Percentiles rank a stretch among this genome's conserved stretches.
Conservation (phyloP, 1,140 invertebrate species). For the Xylocopa sonorina region DNA sequence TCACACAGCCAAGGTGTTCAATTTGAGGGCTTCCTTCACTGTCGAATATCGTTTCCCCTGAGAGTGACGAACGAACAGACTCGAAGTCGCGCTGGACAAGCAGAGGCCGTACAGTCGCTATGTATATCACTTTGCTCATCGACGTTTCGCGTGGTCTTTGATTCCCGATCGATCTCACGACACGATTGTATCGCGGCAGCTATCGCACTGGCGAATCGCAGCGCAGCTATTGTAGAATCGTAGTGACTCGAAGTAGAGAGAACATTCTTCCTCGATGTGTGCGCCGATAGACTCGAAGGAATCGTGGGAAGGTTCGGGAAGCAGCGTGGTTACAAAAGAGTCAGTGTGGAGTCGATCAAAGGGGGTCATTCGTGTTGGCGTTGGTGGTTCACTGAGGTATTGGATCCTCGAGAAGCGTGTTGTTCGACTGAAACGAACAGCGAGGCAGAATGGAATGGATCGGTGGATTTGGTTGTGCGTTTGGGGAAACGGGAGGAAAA, state of each 20-base stretch:
- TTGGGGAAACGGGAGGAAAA: background rate
- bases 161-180: background rate
- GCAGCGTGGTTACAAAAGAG: background rate
- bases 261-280: conserved; percentile 3
- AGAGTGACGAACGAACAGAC: too few species aligned
- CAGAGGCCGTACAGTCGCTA: too few species aligned
- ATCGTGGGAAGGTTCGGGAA: background rate
- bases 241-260: conserved; percentile 41
- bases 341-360: background rate
- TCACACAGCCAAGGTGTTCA: too few species aligned
- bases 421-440: conserved; percentile 4
- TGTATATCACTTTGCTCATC: too few species aligned
- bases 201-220: conserved; percentile 30
- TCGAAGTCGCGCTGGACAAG: too few species aligned
- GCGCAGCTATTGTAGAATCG: conserved; percentile 49
- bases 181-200: background rate
- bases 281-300: background rate
- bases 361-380: conserved; percentile 26
- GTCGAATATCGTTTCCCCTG: too few species aligned
- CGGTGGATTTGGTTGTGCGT: background rate
- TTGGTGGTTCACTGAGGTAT: background rate
- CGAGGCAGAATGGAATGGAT: background rate
- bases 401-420: background rate
- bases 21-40: too few species aligned
- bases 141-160: too few species aligned